Evolutionary conservation across 2,888 invertebrate species (phyloP), one percentile per base, ranked within the genome.

Genomic region (Pseudoips prasinana): DNA sequence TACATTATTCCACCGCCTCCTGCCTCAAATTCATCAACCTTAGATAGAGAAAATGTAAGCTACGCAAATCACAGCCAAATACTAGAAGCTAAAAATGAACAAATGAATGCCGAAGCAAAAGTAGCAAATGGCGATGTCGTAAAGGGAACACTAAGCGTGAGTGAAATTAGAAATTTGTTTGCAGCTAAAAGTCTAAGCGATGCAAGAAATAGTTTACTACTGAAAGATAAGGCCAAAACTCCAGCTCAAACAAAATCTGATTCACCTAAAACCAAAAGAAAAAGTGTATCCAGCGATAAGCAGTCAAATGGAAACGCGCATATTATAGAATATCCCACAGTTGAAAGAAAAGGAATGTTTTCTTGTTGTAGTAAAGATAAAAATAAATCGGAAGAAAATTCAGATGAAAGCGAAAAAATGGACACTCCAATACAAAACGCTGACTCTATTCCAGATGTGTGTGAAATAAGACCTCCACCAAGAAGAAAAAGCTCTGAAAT

Each of bases 1-100:
- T 95, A 93, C 58, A 96, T 95, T 43, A 95, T 96, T 67, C 95
- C 95, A 10, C 95, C 95, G 0, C 86, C 84, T 2, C 94, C 94
- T 0, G 90, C 89, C 29, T 84, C 91, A 1, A 91, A 90, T 39
- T 81, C 86, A 11, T 85, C 84, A 1, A 83, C 86, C 7, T 70
- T 83, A 75, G 83, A 80, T 65, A 79, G 80, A 69, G 85, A 86
- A 38, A 72, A 61, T 46, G 78, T 74, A 28, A 78, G 76, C 47
- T 85, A 85, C 42, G 76, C 72, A 7, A 84, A 84, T 58, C 81
- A 85, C 55, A 69, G 67, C 41, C 83, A 84, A 64, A 64, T 82
- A 39, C 48, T 72, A 10, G 72, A 80, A 56, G 72, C 69, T 22
- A 78, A 74, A 56, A 66, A 63, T 14, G 63, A 53, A 48, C 58